Percentiles rank a stretch among this genome's conserved stretches.
Conservation (phyloP, 2,888 invertebrate genomes). For the Cephus rjabovi region DNA sequence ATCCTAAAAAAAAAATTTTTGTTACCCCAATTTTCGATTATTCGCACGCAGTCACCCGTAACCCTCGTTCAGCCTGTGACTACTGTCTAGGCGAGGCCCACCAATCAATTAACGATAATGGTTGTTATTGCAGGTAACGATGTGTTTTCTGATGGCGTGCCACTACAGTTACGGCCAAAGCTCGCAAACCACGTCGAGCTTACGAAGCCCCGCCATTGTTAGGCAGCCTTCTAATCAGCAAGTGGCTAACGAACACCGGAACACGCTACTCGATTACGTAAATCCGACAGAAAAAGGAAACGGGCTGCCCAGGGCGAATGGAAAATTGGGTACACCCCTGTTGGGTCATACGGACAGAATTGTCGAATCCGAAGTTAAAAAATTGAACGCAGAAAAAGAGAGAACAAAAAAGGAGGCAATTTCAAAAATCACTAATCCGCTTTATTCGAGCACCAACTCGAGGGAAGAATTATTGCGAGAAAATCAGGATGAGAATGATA, state of each 20-base stretch:
- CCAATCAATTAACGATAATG: conserved; percentile 30
- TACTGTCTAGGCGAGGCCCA: background rate
- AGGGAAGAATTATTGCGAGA: too few relatives aligned
- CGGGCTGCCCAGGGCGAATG: too few relatives aligned
- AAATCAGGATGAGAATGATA: too few relatives aligned
- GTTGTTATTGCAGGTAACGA: conserved; percentile 34
- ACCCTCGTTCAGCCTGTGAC: background rate
- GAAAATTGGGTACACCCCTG: too few relatives aligned
- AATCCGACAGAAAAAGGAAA: conserved; percentile 24
- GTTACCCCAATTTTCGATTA: too few relatives aligned
- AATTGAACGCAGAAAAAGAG: too few relatives aligned
- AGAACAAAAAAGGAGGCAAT: too few relatives aligned
- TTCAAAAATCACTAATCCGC: too few relatives aligned
- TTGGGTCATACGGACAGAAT: too few relatives aligned
- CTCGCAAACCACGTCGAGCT: too few relatives aligned
- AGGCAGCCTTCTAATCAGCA: conserved; percentile 33
- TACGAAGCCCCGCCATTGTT: conserved; percentile 21
- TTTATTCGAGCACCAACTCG: too few relatives aligned
- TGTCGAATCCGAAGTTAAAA: too few relatives aligned
- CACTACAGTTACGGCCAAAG: conserved; percentile 22
- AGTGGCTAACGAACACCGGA: conserved; percentile 30
- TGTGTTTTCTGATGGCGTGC: conserved; percentile 26
- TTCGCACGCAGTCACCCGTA: background rate
- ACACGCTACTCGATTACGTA: conserved; percentile 23
- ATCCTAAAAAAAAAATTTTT: background rate